Conservation (phyloP, 2,888 invertebrate species). For the Kryphioiulus occultus region DNA sequence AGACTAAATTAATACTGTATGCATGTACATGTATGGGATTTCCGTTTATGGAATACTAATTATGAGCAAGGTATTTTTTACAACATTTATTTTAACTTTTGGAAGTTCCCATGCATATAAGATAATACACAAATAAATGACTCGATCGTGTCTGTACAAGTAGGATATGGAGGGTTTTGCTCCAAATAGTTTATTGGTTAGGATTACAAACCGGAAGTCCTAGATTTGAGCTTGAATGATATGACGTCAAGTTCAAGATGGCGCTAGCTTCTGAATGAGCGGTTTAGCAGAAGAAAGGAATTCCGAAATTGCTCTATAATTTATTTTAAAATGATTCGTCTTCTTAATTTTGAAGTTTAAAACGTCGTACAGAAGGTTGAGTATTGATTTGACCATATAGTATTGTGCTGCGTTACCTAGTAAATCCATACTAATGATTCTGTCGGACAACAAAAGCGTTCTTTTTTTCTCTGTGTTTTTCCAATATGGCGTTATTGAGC, state of each 20-base stretch:
- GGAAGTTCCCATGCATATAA: too few relatives aligned
- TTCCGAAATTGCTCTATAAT: not conserved
- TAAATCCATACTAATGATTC: slow-evolving; percentile 32
- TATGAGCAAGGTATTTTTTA: too few relatives aligned
- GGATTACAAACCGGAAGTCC: not conserved
- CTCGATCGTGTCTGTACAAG: too few relatives aligned
- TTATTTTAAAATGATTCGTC: not conserved
- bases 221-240: not conserved
- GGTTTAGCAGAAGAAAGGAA: slow-evolving; percentile 33
- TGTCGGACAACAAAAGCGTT: slow-evolving; percentile 36
- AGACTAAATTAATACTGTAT: too few relatives aligned
- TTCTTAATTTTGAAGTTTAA: not conserved
- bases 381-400: not conserved
- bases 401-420: not conserved
- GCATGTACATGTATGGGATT: too few relatives aligned
- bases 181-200: too few relatives aligned
- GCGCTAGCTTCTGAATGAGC: slow-evolving; percentile 1
- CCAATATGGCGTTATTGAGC: slow-evolving; percentile 49
- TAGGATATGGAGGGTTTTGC: too few relatives aligned
- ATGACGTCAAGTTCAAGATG: slow-evolving; percentile 29
- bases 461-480: slow-evolving; percentile 20
- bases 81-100: too few relatives aligned
- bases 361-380: not conserved
- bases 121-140: too few relatives aligned
- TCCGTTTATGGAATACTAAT: too few relatives aligned